These are phyloP conservation scores for Fabriciana adippe DNA, from an alignment of 2,888 invertebrate species.

Conservation along the genomic window DNA sequence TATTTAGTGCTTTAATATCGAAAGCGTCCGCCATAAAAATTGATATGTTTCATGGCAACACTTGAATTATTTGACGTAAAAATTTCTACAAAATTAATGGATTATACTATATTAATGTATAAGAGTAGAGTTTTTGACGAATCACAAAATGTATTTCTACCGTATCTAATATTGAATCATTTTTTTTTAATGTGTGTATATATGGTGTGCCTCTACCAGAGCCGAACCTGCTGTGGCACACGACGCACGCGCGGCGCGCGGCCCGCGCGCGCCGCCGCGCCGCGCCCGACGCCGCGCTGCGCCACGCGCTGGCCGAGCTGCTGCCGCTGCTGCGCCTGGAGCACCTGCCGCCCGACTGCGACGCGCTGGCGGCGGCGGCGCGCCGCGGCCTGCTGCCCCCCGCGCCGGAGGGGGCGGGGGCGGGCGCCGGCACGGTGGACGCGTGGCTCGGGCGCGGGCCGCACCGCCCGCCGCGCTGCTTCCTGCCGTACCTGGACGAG, in stretches of 20 bases:
- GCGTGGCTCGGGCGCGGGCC: slow-evolving; percentile 92
- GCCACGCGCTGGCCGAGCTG: slow-evolving; percentile 91
- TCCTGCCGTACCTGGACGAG: slow-evolving; percentile 97
- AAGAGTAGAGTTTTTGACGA: too few relatives aligned
- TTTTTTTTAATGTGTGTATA: too few relatives aligned
- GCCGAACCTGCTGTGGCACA: slow-evolving; percentile 94
- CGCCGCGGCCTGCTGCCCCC: slow-evolving; percentile 57
- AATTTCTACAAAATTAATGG: too few relatives aligned
- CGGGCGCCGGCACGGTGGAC: slow-evolving; percentile 84
- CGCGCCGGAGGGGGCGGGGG: slow-evolving; percentile 42
- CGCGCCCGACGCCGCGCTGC: slow-evolving; percentile 90
- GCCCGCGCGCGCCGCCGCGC: slow-evolving; percentile 80
- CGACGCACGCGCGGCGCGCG: slow-evolving; percentile 84
- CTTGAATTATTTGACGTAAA: too few relatives aligned
- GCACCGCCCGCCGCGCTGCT: slow-evolving; percentile 92
- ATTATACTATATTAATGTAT: too few relatives aligned
- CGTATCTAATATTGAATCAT: too few relatives aligned
- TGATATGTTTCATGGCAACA: too few relatives aligned
- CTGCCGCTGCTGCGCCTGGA: slow-evolving; percentile 93
- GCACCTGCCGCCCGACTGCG: slow-evolving; percentile 93
- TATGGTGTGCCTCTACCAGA: slow-evolving; percentile 74
- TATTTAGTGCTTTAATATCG: too few relatives aligned
- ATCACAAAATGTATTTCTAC: too few relatives aligned
- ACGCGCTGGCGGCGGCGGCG: slow-evolving; percentile 81
- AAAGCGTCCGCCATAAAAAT: too few relatives aligned